These are phyloP conservation scores for Diarsia brunnea DNA, from an alignment of 2,888 invertebrate species.

Conservation along the genomic window DNA sequence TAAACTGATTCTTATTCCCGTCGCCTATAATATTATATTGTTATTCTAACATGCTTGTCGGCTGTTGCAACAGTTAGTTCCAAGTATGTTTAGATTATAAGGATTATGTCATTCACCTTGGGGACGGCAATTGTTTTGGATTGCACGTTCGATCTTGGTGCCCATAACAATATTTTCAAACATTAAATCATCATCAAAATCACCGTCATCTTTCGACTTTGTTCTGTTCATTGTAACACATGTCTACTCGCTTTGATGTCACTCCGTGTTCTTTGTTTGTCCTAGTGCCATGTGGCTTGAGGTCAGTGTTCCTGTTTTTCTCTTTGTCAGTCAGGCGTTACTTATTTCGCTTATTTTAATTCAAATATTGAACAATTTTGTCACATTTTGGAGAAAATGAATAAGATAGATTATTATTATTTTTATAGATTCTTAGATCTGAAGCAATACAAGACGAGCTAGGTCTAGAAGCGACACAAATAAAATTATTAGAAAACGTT, in stretches of 20 bases:
- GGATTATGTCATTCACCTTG: conserved; percentile 70
- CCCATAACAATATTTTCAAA: background rate
- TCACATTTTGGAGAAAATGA: background rate
- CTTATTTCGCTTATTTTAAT: background rate
- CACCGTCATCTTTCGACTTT: background rate
- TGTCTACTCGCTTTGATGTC: background rate
- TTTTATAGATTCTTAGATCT: too few species aligned
- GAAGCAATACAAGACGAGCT: background rate
- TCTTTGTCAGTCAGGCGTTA: background rate
- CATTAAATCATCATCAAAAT: background rate
- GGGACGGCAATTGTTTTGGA: conserved; percentile 6
- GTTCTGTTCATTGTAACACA: background rate
- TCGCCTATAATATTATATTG: conserved; percentile 69
- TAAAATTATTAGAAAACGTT: conserved; percentile 36
- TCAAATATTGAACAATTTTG: background rate
- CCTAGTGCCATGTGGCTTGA: background rate
- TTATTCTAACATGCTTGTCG: conserved; percentile 65
- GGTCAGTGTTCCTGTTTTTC: background rate
- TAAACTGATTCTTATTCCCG: conserved; percentile 68
- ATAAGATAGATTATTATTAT: too few species aligned
- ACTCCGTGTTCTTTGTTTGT: background rate
- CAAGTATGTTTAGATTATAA: conserved; percentile 64
- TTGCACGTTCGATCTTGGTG: background rate
- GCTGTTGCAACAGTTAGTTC: conserved; percentile 67
- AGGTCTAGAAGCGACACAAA: conserved; percentile 6